A percentile compares a stretch with the other conserved stretches of the same genome.
Evolutionary conservation across 2,888 invertebrate genomes (phyloP).

Genomic region (Eupithecia insigniata): DNA sequence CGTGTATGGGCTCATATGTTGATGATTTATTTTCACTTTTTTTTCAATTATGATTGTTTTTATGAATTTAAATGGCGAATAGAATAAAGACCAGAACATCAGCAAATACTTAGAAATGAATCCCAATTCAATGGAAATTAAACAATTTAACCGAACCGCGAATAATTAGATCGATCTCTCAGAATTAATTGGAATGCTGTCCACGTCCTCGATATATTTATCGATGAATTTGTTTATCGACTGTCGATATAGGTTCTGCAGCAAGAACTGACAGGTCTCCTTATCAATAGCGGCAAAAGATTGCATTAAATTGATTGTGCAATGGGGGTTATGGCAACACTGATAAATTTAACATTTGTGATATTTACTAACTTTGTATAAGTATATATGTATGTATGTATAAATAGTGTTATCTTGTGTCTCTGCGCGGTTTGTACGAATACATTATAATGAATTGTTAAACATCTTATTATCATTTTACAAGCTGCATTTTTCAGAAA

Average conservation of each 20-base stretch:
- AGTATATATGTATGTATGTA: too few relatives aligned
- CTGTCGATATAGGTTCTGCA: conserved; percentile 1
- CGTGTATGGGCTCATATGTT: too few relatives aligned
- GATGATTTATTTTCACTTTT: too few relatives aligned
- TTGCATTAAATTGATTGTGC: conserved; percentile 16
- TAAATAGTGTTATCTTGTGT: too few relatives aligned
- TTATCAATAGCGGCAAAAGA: conserved; percentile 15
- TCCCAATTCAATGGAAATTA: conserved; percentile 15
- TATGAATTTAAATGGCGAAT: not conserved
- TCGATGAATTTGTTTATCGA: conserved; percentile 24
- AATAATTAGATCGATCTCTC: conserved; percentile 29
- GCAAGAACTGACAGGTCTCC: conserved; percentile 15
- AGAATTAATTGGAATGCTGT: conserved; percentile 37
- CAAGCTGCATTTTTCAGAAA: not conserved
- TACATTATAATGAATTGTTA: not conserved
- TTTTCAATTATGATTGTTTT: too few relatives aligned
- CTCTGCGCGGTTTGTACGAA: too few relatives aligned
- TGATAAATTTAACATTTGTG: not conserved
- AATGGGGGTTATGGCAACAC: not conserved
- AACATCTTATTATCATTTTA: not conserved
- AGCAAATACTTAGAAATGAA: not conserved
- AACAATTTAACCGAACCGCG: conserved; percentile 31
- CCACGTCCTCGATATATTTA: conserved; percentile 29
- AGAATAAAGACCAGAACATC: not conserved
- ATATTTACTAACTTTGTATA: not conserved